These are phyloP conservation scores for Stictocephala bisonia DNA, from an alignment of 2,888 invertebrate species.

Conservation along the genomic window DNA sequence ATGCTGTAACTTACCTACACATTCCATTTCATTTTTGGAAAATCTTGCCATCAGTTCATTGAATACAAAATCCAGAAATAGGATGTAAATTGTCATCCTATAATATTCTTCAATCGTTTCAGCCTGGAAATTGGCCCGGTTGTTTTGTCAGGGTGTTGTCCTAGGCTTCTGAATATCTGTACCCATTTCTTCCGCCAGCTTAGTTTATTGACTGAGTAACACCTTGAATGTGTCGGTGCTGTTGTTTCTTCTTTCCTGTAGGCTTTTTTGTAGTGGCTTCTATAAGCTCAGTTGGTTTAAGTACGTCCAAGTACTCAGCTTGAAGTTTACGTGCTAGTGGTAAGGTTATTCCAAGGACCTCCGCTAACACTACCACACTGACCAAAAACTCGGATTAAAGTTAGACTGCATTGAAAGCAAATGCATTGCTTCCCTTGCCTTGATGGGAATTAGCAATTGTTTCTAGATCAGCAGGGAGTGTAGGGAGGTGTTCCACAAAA, in stretches of 20 bases:
- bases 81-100: slow-evolving; percentile 37
- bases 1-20: slow-evolving; percentile 1
- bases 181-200: slow-evolving; percentile 18
- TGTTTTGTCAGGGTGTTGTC: not conserved
- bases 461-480: slow-evolving; percentile 17
- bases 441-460: slow-evolving; percentile 29
- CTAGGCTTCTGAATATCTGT: slow-evolving; percentile 41
- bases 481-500: slow-evolving; percentile 35
- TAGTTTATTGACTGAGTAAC: slow-evolving; percentile 1
- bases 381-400: slow-evolving; percentile 35
- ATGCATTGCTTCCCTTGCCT: slow-evolving; percentile 35
- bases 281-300: slow-evolving; percentile 31
- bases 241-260: slow-evolving; percentile 22
- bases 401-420: no score
- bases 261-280: slow-evolving; percentile 5
- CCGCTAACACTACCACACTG: slow-evolving; percentile 33
- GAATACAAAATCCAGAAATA: slow-evolving; percentile 39
- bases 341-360: slow-evolving; percentile 36
- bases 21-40: slow-evolving; percentile 6
- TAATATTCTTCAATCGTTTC: slow-evolving; percentile 41
- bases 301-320: slow-evolving; percentile 19
- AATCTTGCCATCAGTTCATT: not conserved
- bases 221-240: slow-evolving; percentile 31
- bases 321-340: slow-evolving; percentile 30
- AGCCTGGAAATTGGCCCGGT: slow-evolving; percentile 10